Evolutionary conservation across 1,140 invertebrate species (phyloP).

Genomic region (Drosophila busckii): DNA sequence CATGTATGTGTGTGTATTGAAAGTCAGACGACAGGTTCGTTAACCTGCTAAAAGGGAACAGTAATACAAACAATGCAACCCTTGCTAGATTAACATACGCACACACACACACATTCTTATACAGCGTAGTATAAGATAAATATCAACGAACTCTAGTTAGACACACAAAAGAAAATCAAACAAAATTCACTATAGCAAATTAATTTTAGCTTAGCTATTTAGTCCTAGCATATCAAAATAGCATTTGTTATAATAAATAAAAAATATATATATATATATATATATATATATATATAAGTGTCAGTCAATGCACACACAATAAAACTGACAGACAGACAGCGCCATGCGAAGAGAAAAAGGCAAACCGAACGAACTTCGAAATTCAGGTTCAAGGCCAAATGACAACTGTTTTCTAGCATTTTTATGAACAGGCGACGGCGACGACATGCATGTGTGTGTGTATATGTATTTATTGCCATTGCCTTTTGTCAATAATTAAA

Average conservation of each 20-base stretch:
- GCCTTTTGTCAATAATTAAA: no score
- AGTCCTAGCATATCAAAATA: no score
- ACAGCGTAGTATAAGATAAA: no score
- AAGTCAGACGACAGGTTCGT: no score
- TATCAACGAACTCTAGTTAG: no score
- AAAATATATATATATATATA: neutral
- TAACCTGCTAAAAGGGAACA: slow-evolving; percentile 36
- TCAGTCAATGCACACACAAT: slow-evolving; percentile 17
- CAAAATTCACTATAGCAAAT: no score
- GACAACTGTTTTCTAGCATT: slow-evolving; percentile 52
- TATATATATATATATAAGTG: neutral
- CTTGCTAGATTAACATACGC: no score
- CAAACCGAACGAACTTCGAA: slow-evolving; percentile 56
- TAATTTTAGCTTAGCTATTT: no score
- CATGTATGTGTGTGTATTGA: slow-evolving; percentile 10
- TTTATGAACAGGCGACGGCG: slow-evolving; percentile 20
- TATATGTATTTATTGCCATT: neutral
- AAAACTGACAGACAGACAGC: neutral
- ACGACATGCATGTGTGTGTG: neutral
- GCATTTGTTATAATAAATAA: no score
- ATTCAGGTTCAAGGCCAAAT: slow-evolving; percentile 69
- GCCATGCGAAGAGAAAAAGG: slow-evolving; percentile 45
- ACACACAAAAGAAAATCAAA: no score
- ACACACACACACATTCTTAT: no score
- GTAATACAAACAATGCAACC: no score